Base-by-base conservation (phyloP, 2,113 vertebrate species). In the Melanostigma gelatinosum region DNA sequence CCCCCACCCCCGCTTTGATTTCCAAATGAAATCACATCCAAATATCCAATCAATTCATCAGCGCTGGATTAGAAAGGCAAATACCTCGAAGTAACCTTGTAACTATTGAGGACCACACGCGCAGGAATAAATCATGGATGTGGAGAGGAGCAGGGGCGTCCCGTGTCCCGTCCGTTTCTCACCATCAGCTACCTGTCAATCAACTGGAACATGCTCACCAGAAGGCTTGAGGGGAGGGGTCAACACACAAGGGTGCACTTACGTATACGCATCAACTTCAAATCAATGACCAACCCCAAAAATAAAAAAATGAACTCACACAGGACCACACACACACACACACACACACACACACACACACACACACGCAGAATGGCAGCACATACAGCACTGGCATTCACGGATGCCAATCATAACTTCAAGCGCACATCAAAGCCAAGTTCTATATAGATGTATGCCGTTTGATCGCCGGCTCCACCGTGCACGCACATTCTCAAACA, bases 401-500 rank as follows among this genome's bases (percentile, higher is more conserved):
- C 54, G 27, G 83, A 86, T 80, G 78, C 65, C 91, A 91, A 85
- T 93, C 92, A 92, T 82, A 91, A 92, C 89, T 91, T 93, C 85
- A 92, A 90, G 81, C 84, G 77, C 81, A 85, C 90, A 92, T 93
- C 89, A 92, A 94, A 94, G 92, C 84, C 77, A 84, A 82, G 84
- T 90, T 87, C 82, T 70, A 86, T 83, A 88, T 82, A 84, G 68
- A 92, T 91, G 86, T 90, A 87, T 89, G 88, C 88, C 15, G 86
- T 92, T 92, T 91, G 89, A 91, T 91, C 89, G 63, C 61, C 75
- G 18, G 32, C 82, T 63, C 58, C 75, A 68, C 76, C 57, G 8
- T 10, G 7, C 27, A 42, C 13, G 50, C 55, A 69, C 72, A 72
- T 46, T 29, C 58, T 63, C 75, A 0, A 75, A 48, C 73, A 55